Evolutionary conservation across 2,113 vertebrate species (phyloP).

Genomic region (Nerophis ophidion): DNA sequence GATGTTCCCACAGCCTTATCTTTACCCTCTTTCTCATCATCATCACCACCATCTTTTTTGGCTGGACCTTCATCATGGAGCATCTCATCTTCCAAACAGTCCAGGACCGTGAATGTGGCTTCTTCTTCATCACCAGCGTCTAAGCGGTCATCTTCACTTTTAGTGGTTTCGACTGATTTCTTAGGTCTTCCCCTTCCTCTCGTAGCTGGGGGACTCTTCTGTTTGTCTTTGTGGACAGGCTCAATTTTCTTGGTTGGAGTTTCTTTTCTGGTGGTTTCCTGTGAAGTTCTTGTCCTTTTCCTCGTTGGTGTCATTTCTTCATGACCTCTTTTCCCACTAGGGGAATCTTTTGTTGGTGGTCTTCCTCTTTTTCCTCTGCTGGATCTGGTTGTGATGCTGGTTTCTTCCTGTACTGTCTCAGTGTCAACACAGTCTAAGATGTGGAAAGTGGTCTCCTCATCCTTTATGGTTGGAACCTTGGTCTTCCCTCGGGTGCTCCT

Average conservation of each 20-base stretch:
- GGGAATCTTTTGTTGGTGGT: neutral
- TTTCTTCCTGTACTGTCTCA: slow-evolving; percentile 6
- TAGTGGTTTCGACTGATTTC: slow-evolving; percentile 11
- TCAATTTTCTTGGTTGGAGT: slow-evolving; percentile 12
- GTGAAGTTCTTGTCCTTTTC: slow-evolving; percentile 19
- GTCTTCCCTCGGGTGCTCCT: slow-evolving; percentile 30
- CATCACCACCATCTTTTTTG: slow-evolving; percentile 16
- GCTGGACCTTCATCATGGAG: slow-evolving; percentile 19
- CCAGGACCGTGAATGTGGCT: slow-evolving; percentile 34
- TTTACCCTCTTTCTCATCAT: neutral
- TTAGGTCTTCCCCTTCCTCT: slow-evolving; percentile 30
- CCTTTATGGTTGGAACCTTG: neutral
- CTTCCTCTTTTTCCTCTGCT: slow-evolving; percentile 34
- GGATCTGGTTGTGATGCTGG: neutral
- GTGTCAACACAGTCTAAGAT: slow-evolving; percentile 43
- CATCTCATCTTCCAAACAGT: slow-evolving; percentile 44
- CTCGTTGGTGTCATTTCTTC: slow-evolving; percentile 5
- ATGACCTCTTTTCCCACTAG: slow-evolving; percentile 8
- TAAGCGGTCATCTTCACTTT: neutral
- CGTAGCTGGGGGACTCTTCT: neutral
- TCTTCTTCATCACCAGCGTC: slow-evolving; percentile 22
- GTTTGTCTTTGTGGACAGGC: neutral
- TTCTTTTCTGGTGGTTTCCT: neutral
- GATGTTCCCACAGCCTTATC: neutral
- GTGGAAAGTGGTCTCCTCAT: slow-evolving; percentile 20